phyloP scores from a whole-genome alignment of 2,888 invertebrate genomes.

The Myopa testacea region DNA sequence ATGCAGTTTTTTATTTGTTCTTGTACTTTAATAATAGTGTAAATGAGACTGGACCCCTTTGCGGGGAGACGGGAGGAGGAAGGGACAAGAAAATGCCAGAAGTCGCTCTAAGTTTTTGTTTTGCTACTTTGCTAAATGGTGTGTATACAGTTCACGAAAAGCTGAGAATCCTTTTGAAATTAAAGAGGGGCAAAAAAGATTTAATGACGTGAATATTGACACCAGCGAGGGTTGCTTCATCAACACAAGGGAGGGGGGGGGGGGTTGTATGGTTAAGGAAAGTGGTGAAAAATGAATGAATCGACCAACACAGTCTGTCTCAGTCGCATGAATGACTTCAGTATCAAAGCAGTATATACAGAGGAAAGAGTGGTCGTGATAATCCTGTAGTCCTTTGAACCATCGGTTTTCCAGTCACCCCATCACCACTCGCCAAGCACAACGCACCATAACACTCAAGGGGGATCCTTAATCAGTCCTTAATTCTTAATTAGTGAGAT shows the following conservation, averaged over 20 bases:
- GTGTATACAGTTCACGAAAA: constrained; percentile 30
- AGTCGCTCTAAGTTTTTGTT: not conserved
- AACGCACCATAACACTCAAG: too few relatives aligned
- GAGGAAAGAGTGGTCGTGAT: not conserved
- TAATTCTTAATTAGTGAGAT: too few relatives aligned
- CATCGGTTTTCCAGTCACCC: not conserved
- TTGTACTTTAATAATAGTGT: not conserved
- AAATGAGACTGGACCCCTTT: not conserved
- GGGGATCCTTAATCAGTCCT: too few relatives aligned
- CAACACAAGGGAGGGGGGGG: not conserved
- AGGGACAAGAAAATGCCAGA: not conserved
- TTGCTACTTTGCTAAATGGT: constrained; percentile 36
- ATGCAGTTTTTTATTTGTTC: not conserved
- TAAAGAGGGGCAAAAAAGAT: constrained; percentile 22
- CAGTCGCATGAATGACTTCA: not conserved
- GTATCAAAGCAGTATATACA: not conserved
- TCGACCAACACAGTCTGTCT: not conserved
- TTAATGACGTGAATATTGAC: constrained; percentile 47
- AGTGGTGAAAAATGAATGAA: not conserved
- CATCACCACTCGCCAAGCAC: not conserved
- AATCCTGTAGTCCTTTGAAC: not conserved
- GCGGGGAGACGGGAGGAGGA: not conserved
- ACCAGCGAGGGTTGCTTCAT: not conserved
- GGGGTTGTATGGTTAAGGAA: not conserved
- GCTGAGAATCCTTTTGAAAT: constrained; percentile 28